These are phyloP conservation scores for Drosophila jambulina DNA, from an alignment of 1,140 invertebrate genomes.

Conservation along the genomic window DNA sequence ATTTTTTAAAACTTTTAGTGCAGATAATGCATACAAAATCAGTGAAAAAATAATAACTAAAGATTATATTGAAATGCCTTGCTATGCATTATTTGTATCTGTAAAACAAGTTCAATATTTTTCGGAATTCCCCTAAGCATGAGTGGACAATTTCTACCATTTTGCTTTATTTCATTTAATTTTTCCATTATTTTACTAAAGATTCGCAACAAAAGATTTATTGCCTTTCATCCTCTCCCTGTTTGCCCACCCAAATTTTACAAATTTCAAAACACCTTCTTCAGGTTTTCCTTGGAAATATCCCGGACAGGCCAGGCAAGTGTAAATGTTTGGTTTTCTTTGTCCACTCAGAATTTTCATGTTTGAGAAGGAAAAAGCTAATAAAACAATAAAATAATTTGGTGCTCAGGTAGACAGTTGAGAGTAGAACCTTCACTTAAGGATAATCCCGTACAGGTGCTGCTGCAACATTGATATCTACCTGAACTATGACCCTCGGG, in stretches of 20 bases:
- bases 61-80: not conserved
- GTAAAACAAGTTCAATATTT: not conserved
- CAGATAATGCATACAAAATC: too few relatives aligned
- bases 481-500: conserved; percentile 48
- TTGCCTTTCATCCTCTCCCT: not conserved
- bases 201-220: conserved; percentile 15
- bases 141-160: not conserved
- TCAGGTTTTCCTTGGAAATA: conserved; percentile 30
- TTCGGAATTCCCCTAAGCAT: not conserved
- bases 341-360: conserved; percentile 13
- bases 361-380: conserved; percentile 50
- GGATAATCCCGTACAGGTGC: conserved; percentile 78
- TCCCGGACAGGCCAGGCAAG: conserved; percentile 11
- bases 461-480: conserved; percentile 51
- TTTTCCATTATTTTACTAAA: not conserved
- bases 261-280: conserved; percentile 1
- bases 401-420: conserved; percentile 44
- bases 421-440: conserved; percentile 23
- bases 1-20: too few relatives aligned
- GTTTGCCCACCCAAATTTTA: conserved; percentile 9
- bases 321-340: conserved; percentile 50
- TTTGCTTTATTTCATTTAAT: not conserved
- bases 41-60: too few relatives aligned
- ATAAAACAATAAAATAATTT: conserved; percentile 77
- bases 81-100: not conserved